Evolutionary conservation across 2,888 invertebrate genomes (phyloP).

Genomic region (Asteroscopus sphinx): DNA sequence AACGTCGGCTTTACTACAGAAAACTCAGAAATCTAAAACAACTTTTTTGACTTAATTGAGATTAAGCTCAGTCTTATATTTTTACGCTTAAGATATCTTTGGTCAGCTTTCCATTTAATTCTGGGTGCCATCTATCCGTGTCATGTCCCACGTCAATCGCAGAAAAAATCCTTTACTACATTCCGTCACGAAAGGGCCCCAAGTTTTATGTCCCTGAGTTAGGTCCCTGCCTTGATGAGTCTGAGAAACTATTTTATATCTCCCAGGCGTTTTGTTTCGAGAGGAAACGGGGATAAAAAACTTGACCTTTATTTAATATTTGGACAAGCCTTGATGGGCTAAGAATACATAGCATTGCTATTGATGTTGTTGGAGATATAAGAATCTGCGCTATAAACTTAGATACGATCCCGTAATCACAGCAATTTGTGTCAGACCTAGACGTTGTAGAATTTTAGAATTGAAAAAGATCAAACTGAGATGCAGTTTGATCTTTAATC

Average conservation of each 20-base stretch:
- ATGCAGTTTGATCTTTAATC: too few species aligned
- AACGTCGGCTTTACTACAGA: neutral
- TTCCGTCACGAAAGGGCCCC: slow-evolving; percentile 33
- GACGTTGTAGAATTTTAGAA: too few species aligned
- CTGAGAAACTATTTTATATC: slow-evolving; percentile 49
- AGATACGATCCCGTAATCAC: slow-evolving; percentile 27
- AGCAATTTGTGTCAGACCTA: slow-evolving; percentile 31
- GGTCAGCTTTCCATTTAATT: slow-evolving; percentile 20
- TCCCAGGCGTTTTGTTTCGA: slow-evolving; percentile 40
- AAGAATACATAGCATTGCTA: slow-evolving; percentile 22
- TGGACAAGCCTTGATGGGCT: slow-evolving; percentile 27
- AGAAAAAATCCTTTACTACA: slow-evolving; percentile 46
- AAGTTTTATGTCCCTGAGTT: slow-evolving; percentile 39
- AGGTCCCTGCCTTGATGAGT: slow-evolving; percentile 41
- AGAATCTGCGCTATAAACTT: slow-evolving; percentile 33
- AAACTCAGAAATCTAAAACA: neutral
- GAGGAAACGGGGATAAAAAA: slow-evolving; percentile 23
- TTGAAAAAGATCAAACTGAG: too few species aligned
- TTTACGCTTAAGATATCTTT: slow-evolving; percentile 9
- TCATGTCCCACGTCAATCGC: slow-evolving; percentile 33
- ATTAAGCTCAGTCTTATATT: slow-evolving; percentile 1
- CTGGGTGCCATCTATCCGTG: slow-evolving; percentile 27
- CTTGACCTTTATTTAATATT: slow-evolving; percentile 45
- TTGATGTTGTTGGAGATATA: slow-evolving; percentile 34
- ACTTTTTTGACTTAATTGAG: slow-evolving; percentile 6